A percentile compares a stretch with the other conserved stretches of the same genome.
Evolutionary conservation across 2,888 invertebrate genomes (phyloP).

Genomic region (Stenurella melanura): DNA sequence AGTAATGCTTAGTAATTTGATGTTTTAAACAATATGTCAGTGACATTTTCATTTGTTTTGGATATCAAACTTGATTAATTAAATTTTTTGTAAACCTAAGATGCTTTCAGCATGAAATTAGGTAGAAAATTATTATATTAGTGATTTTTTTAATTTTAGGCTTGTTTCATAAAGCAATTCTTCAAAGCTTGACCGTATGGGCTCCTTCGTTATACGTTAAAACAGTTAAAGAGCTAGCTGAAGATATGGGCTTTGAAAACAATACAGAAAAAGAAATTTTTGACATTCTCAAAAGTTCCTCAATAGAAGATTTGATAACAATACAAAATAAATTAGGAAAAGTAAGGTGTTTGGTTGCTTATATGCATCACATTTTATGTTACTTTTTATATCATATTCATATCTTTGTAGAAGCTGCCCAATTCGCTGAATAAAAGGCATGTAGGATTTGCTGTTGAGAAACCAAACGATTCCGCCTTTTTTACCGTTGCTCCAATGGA

Average conservation of each 20-base stretch:
- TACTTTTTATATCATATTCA: too few relatives aligned
- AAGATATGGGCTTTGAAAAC: conserved; percentile 59
- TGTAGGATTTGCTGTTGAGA: conserved; percentile 62
- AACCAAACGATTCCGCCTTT: conserved; percentile 61
- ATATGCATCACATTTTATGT: too few relatives aligned
- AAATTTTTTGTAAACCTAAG: too few relatives aligned
- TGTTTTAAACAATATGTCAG: too few relatives aligned
- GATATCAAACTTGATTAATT: too few relatives aligned
- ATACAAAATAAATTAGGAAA: conserved; percentile 43
- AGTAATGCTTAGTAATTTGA: too few relatives aligned
- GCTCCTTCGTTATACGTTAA: background rate
- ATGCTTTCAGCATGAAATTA: too few relatives aligned
- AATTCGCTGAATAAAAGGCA: conserved; percentile 34
- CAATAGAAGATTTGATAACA: conserved; percentile 58
- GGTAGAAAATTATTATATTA: too few relatives aligned
- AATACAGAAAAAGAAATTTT: conserved; percentile 67
- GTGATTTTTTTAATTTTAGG: conserved; percentile 50
- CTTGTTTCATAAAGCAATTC: conserved; percentile 48
- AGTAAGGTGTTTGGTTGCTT: conserved; percentile 12
- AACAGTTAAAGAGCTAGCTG: conserved; percentile 12
- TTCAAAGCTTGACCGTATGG: background rate
- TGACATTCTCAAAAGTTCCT: conserved; percentile 66
- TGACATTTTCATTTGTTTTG: too few relatives aligned
- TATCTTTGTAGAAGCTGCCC: background rate
- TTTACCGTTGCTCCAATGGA: conserved; percentile 63